Evolutionary conservation across 2,113 vertebrate species (phyloP), one percentile per base, ranked within the genome.

Genomic region (Plecotus auritus): DNA sequence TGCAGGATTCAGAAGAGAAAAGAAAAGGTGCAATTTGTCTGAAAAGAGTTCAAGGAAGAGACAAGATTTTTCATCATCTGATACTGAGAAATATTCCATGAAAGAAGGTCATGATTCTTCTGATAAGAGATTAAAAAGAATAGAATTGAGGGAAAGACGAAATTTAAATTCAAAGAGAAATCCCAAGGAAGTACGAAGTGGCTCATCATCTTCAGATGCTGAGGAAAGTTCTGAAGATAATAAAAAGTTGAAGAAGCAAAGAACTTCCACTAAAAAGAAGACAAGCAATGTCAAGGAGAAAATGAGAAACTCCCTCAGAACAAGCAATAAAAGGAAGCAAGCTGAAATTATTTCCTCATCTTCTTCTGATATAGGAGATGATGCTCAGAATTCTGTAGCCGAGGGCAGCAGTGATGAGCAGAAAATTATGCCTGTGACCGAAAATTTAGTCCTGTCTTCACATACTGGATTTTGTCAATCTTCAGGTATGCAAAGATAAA

Each of bases 351-450:
- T 98, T 0, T 98, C 98, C 22, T 98, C 98, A 11, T 98, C 98
- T 0, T 98, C 98, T 51, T 98, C 98, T 74, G 98, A 98, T 87
- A 95, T 98, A 82, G 98, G 98, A 96, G 98, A 98, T 0, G 97
- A 98, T 73, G 98, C 98, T 51, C 98, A 98, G 93, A 98, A 98
- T 97, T 98, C 98, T 54, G 74, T 95, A 3, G 99, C 98, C 1
- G 99, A 99, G 11, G 99, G 99, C 84, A 99, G 99, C 87, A 98
- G 98, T 0, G 99, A 99, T 42, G 99, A 99, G 86, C 99, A 99
- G 97, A 99, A 99, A 98, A 99, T 99, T 92, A 99, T 99, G 91
- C 99, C 99, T 0, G 98, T 99, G 85, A 98, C 99, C 9, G 99
- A 99, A 86, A 99, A 98, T 95, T 97, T 99, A 72, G 84, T 98